Evolutionary conservation across 2,888 invertebrate genomes (phyloP), one percentile per base, ranked within the genome.

Genomic region (Nebria salina): DNA sequence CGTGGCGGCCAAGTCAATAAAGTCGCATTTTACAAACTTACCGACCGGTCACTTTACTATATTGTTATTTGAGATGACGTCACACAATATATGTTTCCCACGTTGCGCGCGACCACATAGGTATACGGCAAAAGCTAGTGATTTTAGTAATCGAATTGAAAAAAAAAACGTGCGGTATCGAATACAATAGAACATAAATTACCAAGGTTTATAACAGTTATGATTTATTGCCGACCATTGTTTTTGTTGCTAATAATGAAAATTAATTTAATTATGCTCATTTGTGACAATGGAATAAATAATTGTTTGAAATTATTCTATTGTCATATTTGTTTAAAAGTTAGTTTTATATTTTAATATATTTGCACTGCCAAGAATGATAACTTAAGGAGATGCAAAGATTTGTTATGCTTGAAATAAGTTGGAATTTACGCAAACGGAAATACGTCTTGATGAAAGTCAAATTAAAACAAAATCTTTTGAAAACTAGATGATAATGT

Each of bases 101-200:
- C 73, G 73, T 73, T 41, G 20, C 43, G 26, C 26, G 13, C 20
- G 26, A 8, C 20, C 68, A 68, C 26, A 34, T 34, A 20, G 20
- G 20, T 20, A 68, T 20, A 68, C 26, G 7, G 68, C 8, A 73
- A 41, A 73, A 73, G 73, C 42, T 41, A 42, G 41, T 73, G 42
- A 26, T 20, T 42, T 41, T 42, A 41, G 41, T 42, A 73, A 73
- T 42, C 43, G 54, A 54, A 54, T 54, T 54, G 54, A 13, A 54
- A 54, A 54, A 54, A 73, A 41, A 34, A 41, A 26, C 26, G 73
- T 41, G 41, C 41, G 41, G 13, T 43, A 73, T 41, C 15, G 26
- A 41, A 65, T 65, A 79, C 79, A 79, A 79, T 79, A 15, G 79
- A 79, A 79, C 79, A 79, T 79, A 74, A 79, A 79, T 79, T 64